Base-by-base conservation (phyloP, 2,888 invertebrate genomes). In the Drosophila pseudotakahashii region DNA sequence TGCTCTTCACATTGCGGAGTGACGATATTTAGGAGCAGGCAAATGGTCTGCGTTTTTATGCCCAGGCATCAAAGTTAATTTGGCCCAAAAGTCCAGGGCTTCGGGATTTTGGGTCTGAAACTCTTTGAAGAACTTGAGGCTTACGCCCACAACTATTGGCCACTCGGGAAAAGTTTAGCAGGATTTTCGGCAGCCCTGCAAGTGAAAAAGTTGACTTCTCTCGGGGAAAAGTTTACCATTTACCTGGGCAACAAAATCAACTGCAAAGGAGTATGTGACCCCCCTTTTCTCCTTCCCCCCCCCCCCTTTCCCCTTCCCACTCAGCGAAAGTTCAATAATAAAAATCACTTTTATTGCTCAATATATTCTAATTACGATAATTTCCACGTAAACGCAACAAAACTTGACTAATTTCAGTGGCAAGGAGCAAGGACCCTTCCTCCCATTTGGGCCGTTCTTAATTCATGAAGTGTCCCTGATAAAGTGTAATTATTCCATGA, bases 281-380 rank as follows among this genome's bases (percentile, higher is more conserved):
- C 7, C 26, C 10, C 32, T 16, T 14, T 19, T 19, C 19, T 26
- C 6, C 26, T 26, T 26, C 6, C 10, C 11, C 26, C 10, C n/a
- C n/a, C 13, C 13, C 3, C 10, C 11, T n/a, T 19, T n/a, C n/a
- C n/a, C n/a, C n/a, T n/a, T n/a, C 9, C 32, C n/a, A 10, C 13
- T 14, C 7, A 34, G 6, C 4, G 11, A 42, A 66, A 68, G 71
- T 77, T 84, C 77, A 86, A 86, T 85, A 85, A 86, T 88, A 85
- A 89, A 89, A 89, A 89, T 80, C 89, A 84, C 82, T 90, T 89
- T 89, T 90, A 90, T 90, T 89, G 89, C 89, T 89, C 89, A 89
- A 90, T 89, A 89, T 90, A 90, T 89, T 89, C 90, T 89, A 89
- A 89, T 89, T 90, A 89, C 84, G 78, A 80, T 89, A 90, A 90